Evolutionary conservation across 2,113 vertebrate species (phyloP).

Genomic region (Oryzias melastigma): DNA sequence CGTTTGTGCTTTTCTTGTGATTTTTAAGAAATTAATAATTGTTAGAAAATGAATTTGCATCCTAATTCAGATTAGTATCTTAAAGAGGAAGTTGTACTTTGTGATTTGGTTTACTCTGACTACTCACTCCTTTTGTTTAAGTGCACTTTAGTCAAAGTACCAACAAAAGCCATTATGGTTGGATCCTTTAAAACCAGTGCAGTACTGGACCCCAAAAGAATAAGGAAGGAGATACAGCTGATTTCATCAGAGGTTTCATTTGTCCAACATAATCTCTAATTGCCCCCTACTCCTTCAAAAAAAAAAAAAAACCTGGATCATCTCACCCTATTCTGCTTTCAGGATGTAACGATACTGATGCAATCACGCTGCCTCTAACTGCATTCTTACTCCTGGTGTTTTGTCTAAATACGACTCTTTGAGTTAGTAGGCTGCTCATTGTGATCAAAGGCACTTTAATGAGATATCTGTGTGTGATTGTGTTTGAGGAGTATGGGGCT

Average conservation of each 20-base stretch:
- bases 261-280: conserved; percentile 6
- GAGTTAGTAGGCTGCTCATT: conserved; percentile 13
- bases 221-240: conserved; percentile 2
- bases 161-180: not conserved
- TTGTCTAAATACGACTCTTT: conserved; percentile 12
- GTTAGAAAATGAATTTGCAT: too few relatives aligned
- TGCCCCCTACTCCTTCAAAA: conserved; percentile 6
- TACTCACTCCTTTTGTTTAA: not conserved
- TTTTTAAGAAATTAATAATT: too few relatives aligned
- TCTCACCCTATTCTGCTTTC: not conserved
- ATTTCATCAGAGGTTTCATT: conserved; percentile 16
- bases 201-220: not conserved
- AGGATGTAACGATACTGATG: conserved; percentile 24
- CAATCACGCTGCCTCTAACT: conserved; percentile 16
- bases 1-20: too few relatives aligned
- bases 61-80: not conserved
- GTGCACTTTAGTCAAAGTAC: not conserved
- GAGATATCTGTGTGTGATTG: conserved; percentile 13
- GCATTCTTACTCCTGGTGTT: conserved; percentile 6
- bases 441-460: conserved; percentile 44
- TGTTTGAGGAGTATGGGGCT: conserved; percentile 3
- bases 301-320: not conserved
- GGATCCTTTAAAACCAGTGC: conserved; percentile 2
- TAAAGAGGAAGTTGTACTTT: not conserved
- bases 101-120: not conserved